Percentiles rank a stretch among this genome's conserved stretches.
Evolutionary conservation across 1,140 invertebrate genomes (phyloP).

Genomic region (Diabrotica undecimpunctata): DNA sequence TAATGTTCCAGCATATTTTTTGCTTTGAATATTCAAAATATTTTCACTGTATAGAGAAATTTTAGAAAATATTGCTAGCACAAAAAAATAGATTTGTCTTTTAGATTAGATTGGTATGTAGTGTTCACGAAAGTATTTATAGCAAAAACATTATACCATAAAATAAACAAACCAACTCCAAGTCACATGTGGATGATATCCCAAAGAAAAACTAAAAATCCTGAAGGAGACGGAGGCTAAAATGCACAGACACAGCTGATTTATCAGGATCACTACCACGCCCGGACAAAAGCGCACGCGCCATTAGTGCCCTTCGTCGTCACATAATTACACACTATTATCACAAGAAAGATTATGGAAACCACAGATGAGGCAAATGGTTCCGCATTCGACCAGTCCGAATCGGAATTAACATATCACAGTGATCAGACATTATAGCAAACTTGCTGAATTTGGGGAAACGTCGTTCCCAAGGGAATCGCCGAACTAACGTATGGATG

Average conservation of each 20-base stretch:
- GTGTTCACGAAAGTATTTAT: background rate
- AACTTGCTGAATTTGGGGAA: constrained; percentile 55
- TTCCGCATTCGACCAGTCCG: constrained; percentile 26
- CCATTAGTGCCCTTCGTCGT: constrained; percentile 23
- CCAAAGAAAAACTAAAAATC: constrained; percentile 2
- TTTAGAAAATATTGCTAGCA: too few species aligned
- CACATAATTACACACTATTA: constrained; percentile 46
- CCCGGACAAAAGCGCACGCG: constrained; percentile 42
- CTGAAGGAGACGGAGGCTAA: constrained; percentile 33
- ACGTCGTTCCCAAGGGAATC: constrained; percentile 49
- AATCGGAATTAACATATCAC: constrained; percentile 41
- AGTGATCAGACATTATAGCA: constrained; percentile 57
- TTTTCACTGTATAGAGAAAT: too few species aligned
- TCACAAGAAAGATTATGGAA: constrained; percentile 42
- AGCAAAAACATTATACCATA: background rate
- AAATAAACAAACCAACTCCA: background rate
- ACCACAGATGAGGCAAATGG: constrained; percentile 31
- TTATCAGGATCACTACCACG: constrained; percentile 46
- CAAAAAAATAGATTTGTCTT: background rate
- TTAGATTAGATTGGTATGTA: background rate
- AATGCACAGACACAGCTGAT: constrained; percentile 39
- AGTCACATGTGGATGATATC: constrained; percentile 5
- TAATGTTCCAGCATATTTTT: too few species aligned
- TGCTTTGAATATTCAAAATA: too few species aligned
- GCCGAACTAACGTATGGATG: constrained; percentile 52